These are phyloP conservation scores for Rhea americana DNA, from an alignment of 2,113 vertebrate species.

Conservation along the genomic window DNA sequence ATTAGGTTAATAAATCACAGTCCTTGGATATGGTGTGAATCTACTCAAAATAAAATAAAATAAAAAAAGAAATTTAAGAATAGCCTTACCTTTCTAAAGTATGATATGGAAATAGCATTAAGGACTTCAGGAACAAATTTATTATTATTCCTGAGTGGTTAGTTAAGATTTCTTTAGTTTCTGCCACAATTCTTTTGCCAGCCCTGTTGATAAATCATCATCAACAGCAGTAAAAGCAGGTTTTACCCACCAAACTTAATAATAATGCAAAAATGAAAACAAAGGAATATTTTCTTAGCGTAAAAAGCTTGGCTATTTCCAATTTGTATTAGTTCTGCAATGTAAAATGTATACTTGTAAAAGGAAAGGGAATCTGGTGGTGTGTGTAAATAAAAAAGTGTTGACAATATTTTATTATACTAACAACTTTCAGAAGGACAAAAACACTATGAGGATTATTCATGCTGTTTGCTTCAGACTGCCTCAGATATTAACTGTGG, in stretches of 20 bases:
- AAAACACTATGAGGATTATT: background rate
- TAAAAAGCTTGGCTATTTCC: background rate
- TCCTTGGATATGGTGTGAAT: background rate
- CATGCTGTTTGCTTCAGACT: background rate
- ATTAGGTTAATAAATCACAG: background rate
- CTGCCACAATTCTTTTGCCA: background rate
- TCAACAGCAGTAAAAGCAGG: background rate
- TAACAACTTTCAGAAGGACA: background rate
- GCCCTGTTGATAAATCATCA: background rate
- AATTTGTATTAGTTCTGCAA: background rate
- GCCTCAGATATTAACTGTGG: too few relatives aligned
- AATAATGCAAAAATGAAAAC: constrained; percentile 31
- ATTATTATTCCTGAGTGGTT: background rate
- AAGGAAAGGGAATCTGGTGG: background rate
- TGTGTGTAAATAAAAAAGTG: background rate
- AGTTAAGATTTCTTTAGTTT: background rate
- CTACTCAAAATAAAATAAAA: background rate
- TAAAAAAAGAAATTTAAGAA: background rate
- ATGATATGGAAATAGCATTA: background rate
- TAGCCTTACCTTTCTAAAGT: background rate
- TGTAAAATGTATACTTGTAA: background rate
- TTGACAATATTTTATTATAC: background rate
- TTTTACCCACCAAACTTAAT: constrained; percentile 27
- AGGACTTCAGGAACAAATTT: background rate
- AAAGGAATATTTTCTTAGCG: background rate